phyloP scores from a whole-genome alignment of 2,113 vertebrate species.

The Tachysurus vachellii region DNA sequence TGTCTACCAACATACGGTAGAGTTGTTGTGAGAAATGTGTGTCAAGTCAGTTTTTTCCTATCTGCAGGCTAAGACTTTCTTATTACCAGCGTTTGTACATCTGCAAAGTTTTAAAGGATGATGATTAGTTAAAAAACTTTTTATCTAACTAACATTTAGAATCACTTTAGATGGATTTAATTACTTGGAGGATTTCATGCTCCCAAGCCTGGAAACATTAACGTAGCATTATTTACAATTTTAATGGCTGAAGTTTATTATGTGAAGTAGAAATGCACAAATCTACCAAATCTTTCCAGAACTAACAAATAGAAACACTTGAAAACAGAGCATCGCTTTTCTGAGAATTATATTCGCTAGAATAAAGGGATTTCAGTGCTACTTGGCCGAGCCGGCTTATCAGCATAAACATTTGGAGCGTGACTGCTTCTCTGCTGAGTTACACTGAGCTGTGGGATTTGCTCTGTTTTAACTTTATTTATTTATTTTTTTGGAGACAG shows the following conservation, averaged over 20 bases:
- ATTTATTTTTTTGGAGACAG: too few relatives aligned
- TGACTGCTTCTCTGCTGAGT: constrained; percentile 45
- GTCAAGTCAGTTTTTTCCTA: not conserved
- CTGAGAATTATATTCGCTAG: constrained; percentile 47
- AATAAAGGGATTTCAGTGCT: constrained; percentile 56
- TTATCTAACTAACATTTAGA: not conserved
- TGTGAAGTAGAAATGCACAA: not conserved
- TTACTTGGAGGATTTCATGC: not conserved
- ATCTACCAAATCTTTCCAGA: not conserved
- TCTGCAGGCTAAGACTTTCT: not conserved
- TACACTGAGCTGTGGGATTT: constrained; percentile 13
- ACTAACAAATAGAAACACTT: not conserved
- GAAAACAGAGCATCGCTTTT: constrained; percentile 33
- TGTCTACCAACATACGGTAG: not conserved
- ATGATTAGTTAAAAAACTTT: not conserved
- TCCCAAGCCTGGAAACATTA: not conserved
- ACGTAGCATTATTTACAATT: not conserved
- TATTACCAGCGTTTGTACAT: not conserved
- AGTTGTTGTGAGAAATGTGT: not conserved
- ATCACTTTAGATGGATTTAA: not conserved
- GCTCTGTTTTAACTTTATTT: not conserved
- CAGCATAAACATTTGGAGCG: constrained; percentile 37
- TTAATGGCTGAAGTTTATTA: not conserved
- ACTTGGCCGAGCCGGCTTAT: constrained; percentile 45
- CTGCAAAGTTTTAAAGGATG: not conserved